These are phyloP conservation scores for Zootermopsis nevadensis DNA, from an alignment of 2,888 invertebrate species.

Conservation along the genomic window DNA sequence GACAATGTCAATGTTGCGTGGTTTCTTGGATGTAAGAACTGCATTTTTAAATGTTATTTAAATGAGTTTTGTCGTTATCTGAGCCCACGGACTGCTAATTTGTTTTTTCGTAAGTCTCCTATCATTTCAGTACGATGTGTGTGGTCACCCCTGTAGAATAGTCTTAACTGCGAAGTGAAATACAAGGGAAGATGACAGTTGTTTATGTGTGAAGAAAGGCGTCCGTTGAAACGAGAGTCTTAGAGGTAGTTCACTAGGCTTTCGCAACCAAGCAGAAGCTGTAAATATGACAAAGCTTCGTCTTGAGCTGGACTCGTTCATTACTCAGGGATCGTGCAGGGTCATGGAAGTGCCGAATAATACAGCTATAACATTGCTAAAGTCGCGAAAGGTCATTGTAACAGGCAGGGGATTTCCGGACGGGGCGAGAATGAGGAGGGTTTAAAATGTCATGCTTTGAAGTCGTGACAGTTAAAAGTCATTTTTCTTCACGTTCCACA, in stretches of 20 bases:
- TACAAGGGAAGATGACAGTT: background rate
- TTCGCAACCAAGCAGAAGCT: background rate
- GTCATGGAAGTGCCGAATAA: background rate
- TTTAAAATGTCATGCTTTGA: background rate
- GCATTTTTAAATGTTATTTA: no score
- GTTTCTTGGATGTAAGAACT: no score
- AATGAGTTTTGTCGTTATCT: no score
- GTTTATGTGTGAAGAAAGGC: conserved; percentile 1
- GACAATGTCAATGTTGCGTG: no score
- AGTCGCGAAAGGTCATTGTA: background rate
- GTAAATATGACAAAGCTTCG: background rate
- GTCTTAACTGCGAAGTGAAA: background rate
- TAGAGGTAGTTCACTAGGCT: background rate
- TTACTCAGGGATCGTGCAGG: background rate
- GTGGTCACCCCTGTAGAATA: background rate
- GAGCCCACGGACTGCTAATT: no score
- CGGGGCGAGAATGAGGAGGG: background rate
- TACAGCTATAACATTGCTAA: background rate
- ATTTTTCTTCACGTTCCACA: conserved; percentile 23
- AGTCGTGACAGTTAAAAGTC: conserved; percentile 15
- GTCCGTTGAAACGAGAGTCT: background rate
- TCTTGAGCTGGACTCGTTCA: background rate
- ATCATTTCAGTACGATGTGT: no score
- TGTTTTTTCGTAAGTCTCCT: no score
- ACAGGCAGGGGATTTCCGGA: background rate